Evolutionary conservation across 2,113 vertebrate genomes (phyloP), one percentile per base, ranked within the genome.

Genomic region (Sphyrna mokarran): DNA sequence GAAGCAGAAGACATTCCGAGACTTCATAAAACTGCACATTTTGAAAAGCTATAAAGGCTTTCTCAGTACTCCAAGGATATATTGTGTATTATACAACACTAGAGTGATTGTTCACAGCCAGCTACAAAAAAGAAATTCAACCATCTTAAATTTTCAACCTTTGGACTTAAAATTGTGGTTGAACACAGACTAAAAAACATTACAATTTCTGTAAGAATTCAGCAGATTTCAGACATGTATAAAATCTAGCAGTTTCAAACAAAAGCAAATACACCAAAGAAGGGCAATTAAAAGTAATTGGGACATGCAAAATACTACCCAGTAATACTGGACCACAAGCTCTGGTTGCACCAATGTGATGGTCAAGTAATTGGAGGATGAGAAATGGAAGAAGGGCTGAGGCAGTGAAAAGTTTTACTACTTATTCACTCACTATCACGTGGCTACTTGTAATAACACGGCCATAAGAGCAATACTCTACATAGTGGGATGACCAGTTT

Each of bases 101-200:
- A 72, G 68, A 23, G 69, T 68, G 22, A 33, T 95, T 72, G 23
- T 33, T 95, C 43, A 26, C 68, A 95, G 69, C n/a, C 68, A 95
- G 76, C 54, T 43, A 8, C 66, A 48, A 95, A 29, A 72, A 95
- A 72, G 0, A 37, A 68, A 48, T 26, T 8, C 26, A 76, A 40
- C 80, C 58, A 63, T 10, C 66, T 94, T 94, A 68, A 70, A 94
- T 37, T 72, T 95, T 29, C 94, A 95, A 43, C 43, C 33, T 95
- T 72, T 72, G 26, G 37, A 29, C 40, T 69, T 72, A 43, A 95
- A 95, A 54, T 70, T 72, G 68, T 70, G 94, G 43, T 10, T 90
- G 11, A 61, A 95, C 0, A 54, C 3, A 16, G 8, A 16, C 6
- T 58, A 20, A 66, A 93, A 66, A 91, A 40, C 14, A 22, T 76